phyloP scores from a whole-genome alignment of 2,888 invertebrate species.

The Drosophila kanekoi region DNA sequence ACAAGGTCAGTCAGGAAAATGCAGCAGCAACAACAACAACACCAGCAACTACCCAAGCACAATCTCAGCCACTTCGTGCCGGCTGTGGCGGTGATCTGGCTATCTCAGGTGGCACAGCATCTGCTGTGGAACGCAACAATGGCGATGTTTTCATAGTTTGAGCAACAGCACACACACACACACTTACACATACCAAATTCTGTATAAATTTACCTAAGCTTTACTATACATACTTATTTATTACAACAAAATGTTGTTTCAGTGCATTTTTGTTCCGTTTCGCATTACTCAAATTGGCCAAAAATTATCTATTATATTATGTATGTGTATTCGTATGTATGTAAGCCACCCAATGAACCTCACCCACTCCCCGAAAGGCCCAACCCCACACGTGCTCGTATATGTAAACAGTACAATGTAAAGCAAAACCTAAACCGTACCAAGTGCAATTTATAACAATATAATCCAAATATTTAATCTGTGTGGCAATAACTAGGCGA shows the following conservation, averaged over 20 bases:
- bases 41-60: slow-evolving; percentile 13
- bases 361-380: neutral
- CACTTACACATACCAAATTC: slow-evolving; percentile 12
- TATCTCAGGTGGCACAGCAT: slow-evolving; percentile 18
- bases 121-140: slow-evolving; percentile 53
- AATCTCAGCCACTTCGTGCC: slow-evolving; percentile 41
- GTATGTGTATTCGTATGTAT: slow-evolving; percentile 36
- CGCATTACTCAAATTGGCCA: slow-evolving; percentile 54
- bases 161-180: slow-evolving; percentile 20
- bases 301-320: slow-evolving; percentile 49
- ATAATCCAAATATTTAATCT: slow-evolving; percentile 37
- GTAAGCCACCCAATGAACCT: slow-evolving; percentile 17
- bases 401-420: slow-evolving; percentile 44
- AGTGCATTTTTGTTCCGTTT: slow-evolving; percentile 27
- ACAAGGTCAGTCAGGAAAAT: slow-evolving; percentile 55
- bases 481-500: slow-evolving; percentile 33
- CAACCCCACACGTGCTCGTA: slow-evolving; percentile 14
- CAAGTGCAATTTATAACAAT: slow-evolving; percentile 71
- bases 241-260: slow-evolving; percentile 25
- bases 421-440: slow-evolving; percentile 56
- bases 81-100: slow-evolving; percentile 58
- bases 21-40: slow-evolving; percentile 2
- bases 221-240: slow-evolving; percentile 35
- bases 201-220: slow-evolving; percentile 52
- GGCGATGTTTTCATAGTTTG: slow-evolving; percentile 73